Evolutionary conservation across 35 echinoderm and acorn worm genomes (phyloP).

Genomic region (Lytechinus pictus): DNA sequence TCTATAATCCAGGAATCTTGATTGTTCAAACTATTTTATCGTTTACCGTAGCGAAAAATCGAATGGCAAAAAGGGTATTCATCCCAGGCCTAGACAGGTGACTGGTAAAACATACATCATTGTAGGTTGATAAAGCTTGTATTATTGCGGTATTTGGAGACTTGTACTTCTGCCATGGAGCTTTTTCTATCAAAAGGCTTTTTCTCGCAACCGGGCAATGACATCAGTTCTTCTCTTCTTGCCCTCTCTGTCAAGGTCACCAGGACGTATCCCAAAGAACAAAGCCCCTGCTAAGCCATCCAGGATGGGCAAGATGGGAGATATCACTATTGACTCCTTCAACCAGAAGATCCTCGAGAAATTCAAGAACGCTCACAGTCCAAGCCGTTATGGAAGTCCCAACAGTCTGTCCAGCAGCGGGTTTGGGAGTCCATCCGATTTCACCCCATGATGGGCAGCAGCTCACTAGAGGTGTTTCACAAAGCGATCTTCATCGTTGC

Average conservation of each 20-base stretch:
- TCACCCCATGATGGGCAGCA: not conserved
- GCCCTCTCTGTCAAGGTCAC: slow-evolving; percentile 16
- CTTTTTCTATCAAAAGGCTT: too few relatives aligned
- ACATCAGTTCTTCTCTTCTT: not conserved
- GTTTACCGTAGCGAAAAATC: too few relatives aligned
- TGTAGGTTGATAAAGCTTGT: too few relatives aligned
- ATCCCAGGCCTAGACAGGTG: too few relatives aligned
- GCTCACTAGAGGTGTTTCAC: too few relatives aligned
- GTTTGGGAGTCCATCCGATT: not conserved
- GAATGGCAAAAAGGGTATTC: too few relatives aligned
- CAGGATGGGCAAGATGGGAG: not conserved
- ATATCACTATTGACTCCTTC: slow-evolving; percentile 17
- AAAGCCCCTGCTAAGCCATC: not conserved
- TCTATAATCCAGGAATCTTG: too few relatives aligned
- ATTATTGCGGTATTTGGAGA: too few relatives aligned
- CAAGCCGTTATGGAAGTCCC: slow-evolving; percentile 22
- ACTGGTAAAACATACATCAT: too few relatives aligned
- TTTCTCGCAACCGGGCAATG: not conserved
- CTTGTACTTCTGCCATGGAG: too few relatives aligned
- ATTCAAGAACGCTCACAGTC: slow-evolving; percentile 30
- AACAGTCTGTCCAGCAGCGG: not conserved
- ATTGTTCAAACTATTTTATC: too few relatives aligned
- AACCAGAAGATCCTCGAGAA: slow-evolving; percentile 43
- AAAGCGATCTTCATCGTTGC: too few relatives aligned
- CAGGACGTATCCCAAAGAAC: slow-evolving; percentile 29